Base-by-base conservation (phyloP, 2,113 vertebrate species). In the Mixornis gularis region DNA sequence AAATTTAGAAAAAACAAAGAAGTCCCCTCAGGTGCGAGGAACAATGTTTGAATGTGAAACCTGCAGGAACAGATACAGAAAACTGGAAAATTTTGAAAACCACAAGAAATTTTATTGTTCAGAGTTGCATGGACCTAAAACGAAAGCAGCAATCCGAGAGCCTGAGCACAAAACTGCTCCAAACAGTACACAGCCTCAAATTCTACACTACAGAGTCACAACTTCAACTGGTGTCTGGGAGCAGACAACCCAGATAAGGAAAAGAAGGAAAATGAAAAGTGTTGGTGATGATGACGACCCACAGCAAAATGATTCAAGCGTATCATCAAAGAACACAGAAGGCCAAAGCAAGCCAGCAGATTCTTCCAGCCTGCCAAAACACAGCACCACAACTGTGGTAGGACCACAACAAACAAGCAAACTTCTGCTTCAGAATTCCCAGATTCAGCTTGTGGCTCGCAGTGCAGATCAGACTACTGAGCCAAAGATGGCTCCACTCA, bases 61-160 rank as follows among this genome's bases (percentile, higher is more conserved):
- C 13, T 99, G 99, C 90, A 98, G 99, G 55, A 99, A 99, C 82
- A 97, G 99, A 60, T 99, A 99, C 5, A 97, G 99, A 87, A 99
- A 99, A 95, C 94, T 99, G 81, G 99, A 99, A 97, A 99, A 99
- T 80, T 99, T 99, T 92, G 99, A 99, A 98, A 99, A 99, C 83
- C 99, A 99, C 89, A 99, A 99, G 90, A 99, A 99, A 85, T 99
- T 99, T 97, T 99, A 99, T 91, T 99, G 99, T 88, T 99, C 99
- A 16, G 99, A 99, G 91, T 97, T 99, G 89, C 99, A 99, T 9
- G 99, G 99, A 91, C 99, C 99, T 89, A 99, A 99, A 97, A 99
- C 98, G 69, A 99, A 99, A 96, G 97, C 98, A 14, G 87, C 97
- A 13, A 44, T 97, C 40, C 97, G 98, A 95, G 99, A 99, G 51